phyloP scores from a whole-genome alignment of 2,113 vertebrate genomes.

The Zingel zingel region DNA sequence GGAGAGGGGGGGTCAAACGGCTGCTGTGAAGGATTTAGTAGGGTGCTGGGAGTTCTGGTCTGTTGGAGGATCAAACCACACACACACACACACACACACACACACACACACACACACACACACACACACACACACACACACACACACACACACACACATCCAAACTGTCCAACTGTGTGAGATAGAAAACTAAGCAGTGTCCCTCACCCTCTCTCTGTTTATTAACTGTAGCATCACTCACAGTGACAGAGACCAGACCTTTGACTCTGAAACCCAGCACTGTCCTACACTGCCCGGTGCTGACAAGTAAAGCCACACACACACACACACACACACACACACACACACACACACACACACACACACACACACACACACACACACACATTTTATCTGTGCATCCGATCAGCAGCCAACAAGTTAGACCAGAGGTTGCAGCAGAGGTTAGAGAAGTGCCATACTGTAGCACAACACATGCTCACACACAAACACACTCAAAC shows the following conservation, averaged over 20 bases:
- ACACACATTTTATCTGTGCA: slow-evolving; percentile 43
- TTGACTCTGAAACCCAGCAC: slow-evolving; percentile 49
- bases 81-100: slow-evolving; percentile 18
- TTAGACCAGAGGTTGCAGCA: slow-evolving; percentile 30
- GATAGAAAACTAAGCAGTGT: slow-evolving; percentile 61
- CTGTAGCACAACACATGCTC: slow-evolving; percentile 33
- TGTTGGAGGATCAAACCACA: slow-evolving; percentile 43
- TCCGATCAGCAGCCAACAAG: slow-evolving; percentile 47
- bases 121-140: slow-evolving; percentile 31
- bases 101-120: slow-evolving; percentile 28
- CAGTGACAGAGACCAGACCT: slow-evolving; percentile 77
- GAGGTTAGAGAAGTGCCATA: slow-evolving; percentile 51
- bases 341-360: slow-evolving; percentile 24
- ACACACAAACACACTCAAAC: slow-evolving; percentile 56
- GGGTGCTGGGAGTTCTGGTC: slow-evolving; percentile 43
- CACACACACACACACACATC: slow-evolving; percentile 16
- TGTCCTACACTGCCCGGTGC: slow-evolving; percentile 36
- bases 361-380: slow-evolving; percentile 22
- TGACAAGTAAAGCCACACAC: not conserved
- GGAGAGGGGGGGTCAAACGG: slow-evolving; percentile 1
- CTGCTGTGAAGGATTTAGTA: slow-evolving; percentile 53
- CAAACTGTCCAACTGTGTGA: slow-evolving; percentile 37
- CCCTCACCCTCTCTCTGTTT: slow-evolving; percentile 65
- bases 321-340: slow-evolving; percentile 8
- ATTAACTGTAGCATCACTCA: slow-evolving; percentile 69